Conservation (phyloP, 2,797 vertebrate species). For the Helicolenus hilgendorfi region DNA sequence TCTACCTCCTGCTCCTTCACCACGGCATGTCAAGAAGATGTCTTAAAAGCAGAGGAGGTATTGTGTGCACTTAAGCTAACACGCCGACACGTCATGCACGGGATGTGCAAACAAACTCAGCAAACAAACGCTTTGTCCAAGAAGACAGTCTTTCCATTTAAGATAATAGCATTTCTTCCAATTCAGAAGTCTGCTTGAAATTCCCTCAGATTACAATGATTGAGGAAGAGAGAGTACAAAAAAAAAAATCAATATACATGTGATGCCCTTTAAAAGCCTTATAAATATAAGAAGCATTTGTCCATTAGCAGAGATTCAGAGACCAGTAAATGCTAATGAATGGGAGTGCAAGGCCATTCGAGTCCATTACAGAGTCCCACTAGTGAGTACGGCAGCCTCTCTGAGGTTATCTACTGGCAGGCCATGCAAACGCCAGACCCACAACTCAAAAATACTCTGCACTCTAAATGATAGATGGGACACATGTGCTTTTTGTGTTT, state of each 20-base stretch:
- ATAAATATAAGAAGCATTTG: slow-evolving; percentile 91
- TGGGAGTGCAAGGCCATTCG: slow-evolving; percentile 88
- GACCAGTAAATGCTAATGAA: slow-evolving; percentile 92
- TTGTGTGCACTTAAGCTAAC: slow-evolving; percentile 29
- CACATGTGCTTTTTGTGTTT: slow-evolving; percentile 83
- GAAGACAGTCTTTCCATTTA: slow-evolving; percentile 55
- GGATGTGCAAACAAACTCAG: slow-evolving; percentile 18
- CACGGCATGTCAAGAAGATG: slow-evolving; percentile 55
- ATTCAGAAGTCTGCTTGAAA: slow-evolving; percentile 74
- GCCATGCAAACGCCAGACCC: slow-evolving; percentile 75
- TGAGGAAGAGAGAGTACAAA: slow-evolving; percentile 67
- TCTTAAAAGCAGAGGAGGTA: slow-evolving; percentile 53
- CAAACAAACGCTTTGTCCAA: slow-evolving; percentile 39
- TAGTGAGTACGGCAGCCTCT: slow-evolving; percentile 79
- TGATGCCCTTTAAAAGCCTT: slow-evolving; percentile 92
- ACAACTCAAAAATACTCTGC: slow-evolving; percentile 87
- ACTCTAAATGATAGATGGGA: slow-evolving; percentile 84
- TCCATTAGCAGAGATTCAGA: slow-evolving; percentile 90
- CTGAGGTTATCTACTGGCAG: slow-evolving; percentile 88
- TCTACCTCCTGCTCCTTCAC: slow-evolving; percentile 37
- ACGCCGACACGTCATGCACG: slow-evolving; percentile 2
- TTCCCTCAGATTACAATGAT: slow-evolving; percentile 82
- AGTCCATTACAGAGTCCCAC: slow-evolving; percentile 91
- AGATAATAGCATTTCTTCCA: slow-evolving; percentile 74
- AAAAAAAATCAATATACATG: slow-evolving; percentile 89